Base-by-base conservation (phyloP, 35 echinoderm and acorn worm genomes). In the Apostichopus japonicus region DNA sequence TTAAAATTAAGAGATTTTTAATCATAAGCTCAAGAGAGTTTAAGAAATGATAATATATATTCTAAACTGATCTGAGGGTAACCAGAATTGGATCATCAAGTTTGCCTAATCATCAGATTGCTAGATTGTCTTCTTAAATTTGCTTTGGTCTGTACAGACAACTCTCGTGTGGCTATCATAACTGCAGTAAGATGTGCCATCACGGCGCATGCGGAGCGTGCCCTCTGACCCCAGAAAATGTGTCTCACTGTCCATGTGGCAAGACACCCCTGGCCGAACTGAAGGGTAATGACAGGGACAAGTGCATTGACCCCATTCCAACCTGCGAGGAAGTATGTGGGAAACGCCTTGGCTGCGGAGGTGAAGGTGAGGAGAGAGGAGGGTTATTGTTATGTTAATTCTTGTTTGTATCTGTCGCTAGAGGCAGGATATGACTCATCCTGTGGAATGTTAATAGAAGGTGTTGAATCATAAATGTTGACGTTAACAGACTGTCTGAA, bases 221-320 rank as follows among this genome's bases (percentile, higher is more conserved):
- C 76, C 81, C 87, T 76, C 88, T 93, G 15, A 90, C 92, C 78
- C 97, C 97, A 23, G 92, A 94, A 6, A 84, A 25, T 19, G 79
- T 96, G 3, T 95, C 93, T 24, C 88, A 92, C 65, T 99, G 97
- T 79, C 97, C 95, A 54, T 98, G 97, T 73, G 93, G 95, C 16
- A 77, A 95, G 83, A 99, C 93, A 56, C 80, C 90, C 72, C 87
- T 95, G 4, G 51, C 77, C 19, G 67, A 93, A 10, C 57, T 93
- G 53, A 55, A 86, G n/a, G 92, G 90, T 7, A 82, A 86, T 61
- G 75, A 79, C 6, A 71, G 97, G 24, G 91, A 94, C 53, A 87
- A 91, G 22, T 99, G 97, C 72, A 92, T 63, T 2, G 95, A 99
- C 84, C 95, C 97, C 13, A 92, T 99, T 59, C 95, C 95, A 24